These are phyloP conservation scores for Microcebus tavaratra DNA, from an alignment of 2,113 vertebrate genomes.

Conservation along the genomic window DNA sequence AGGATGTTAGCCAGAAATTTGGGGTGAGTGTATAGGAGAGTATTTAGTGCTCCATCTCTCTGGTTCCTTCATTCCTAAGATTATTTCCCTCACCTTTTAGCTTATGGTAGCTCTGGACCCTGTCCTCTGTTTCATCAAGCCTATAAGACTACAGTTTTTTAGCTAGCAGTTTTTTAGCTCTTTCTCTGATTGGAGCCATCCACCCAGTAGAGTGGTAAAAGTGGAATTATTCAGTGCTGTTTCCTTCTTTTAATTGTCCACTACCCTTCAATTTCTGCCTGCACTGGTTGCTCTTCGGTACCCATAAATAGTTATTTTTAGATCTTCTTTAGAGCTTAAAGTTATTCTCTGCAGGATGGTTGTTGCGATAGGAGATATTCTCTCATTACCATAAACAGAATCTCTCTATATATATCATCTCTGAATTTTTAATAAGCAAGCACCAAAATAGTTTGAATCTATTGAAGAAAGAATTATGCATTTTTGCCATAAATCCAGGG, in stretches of 20 bases:
- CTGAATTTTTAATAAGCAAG: background rate
- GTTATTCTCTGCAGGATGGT: background rate
- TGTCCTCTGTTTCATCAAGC: background rate
- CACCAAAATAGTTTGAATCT: background rate
- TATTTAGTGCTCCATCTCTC: background rate
- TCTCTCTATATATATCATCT: background rate
- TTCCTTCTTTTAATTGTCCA: background rate
- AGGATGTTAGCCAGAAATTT: background rate
- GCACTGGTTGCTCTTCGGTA: background rate
- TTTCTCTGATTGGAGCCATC: background rate
- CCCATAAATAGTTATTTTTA: background rate
- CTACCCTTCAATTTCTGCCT: background rate
- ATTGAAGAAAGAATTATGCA: slow-evolving; percentile 52
- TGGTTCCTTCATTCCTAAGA: background rate
- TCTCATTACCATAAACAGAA: background rate
- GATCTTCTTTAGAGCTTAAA: background rate
- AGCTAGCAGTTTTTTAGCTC: background rate
- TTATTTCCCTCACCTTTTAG: background rate
- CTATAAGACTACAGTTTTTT: background rate
- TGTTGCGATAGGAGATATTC: background rate
- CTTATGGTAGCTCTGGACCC: background rate
- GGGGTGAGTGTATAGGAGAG: background rate
- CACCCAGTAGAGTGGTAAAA: background rate
- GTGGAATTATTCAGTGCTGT: background rate
- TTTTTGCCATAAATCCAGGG: slow-evolving; percentile 39